Evolutionary conservation across 2,888 invertebrate genomes (phyloP), one percentile per base, ranked within the genome.

Genomic region (Ethmia dodecea): DNA sequence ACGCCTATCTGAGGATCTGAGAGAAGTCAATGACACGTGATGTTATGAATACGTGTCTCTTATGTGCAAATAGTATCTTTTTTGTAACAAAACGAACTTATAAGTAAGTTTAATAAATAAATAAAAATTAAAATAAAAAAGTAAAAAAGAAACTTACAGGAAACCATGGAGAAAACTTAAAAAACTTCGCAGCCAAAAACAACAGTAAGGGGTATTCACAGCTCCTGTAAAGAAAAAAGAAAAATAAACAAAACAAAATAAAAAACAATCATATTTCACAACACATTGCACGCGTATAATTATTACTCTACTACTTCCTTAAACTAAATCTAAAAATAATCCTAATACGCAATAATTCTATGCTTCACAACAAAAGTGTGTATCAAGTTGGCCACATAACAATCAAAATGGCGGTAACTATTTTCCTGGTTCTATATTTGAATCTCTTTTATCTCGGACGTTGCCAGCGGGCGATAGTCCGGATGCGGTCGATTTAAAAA

Each of bases 61-160:
- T n/a, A n/a, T n/a, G n/a, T n/a, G n/a, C n/a, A n/a, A n/a, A n/a
- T n/a, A n/a, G n/a, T n/a, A n/a, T n/a, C n/a, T n/a, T n/a, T n/a
- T n/a, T n/a, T n/a, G n/a, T n/a, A n/a, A n/a, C n/a, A n/a, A n/a
- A n/a, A n/a, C n/a, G n/a, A n/a, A n/a, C n/a, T n/a, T n/a, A n/a
- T n/a, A n/a, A n/a, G 22, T 8, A 22, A 22, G 22, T 4, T 18
- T n/a, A 22, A 22, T 22, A 39, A 35, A 42, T 46, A 43, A 37
- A 52, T 46, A 47, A 47, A 45, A 49, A 52, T 45, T 47, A 52
- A 57, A 65, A 48, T 51, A 59, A 63, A 54, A 57, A 64, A 62
- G 75, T 67, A 49, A 45, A 63, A 75, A 67, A 55, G 63, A 72
- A 84, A 88, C 88, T 84, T 80, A 88, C 88, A 88, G 74, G 86